A percentile compares a stretch with the other conserved stretches of the same genome.
Conservation (phyloP, 1,140 invertebrate species). For the Drosophila seguyi region DNA sequence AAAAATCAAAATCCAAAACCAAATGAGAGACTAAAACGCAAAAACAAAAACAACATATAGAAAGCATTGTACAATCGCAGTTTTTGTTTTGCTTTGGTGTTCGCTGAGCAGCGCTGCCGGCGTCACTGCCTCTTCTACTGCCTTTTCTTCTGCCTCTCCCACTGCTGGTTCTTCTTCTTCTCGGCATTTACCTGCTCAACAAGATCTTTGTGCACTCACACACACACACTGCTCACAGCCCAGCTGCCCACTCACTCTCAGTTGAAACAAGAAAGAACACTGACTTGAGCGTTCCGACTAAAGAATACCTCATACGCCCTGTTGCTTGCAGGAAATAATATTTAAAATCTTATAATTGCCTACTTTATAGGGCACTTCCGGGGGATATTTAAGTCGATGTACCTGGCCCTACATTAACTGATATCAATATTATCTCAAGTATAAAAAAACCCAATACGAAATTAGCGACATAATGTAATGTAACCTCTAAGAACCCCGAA, state of each 20-base stretch:
- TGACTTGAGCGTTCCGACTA: neutral
- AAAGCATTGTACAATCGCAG: slow-evolving; percentile 62
- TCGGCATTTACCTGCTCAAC: slow-evolving; percentile 71
- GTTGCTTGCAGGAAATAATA: neutral
- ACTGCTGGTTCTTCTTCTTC: slow-evolving; percentile 32
- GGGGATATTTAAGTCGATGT: neutral
- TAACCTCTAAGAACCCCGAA: too few species aligned
- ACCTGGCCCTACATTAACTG: too few species aligned
- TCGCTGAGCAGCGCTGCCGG: slow-evolving; percentile 62
- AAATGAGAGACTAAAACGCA: slow-evolving; percentile 12
- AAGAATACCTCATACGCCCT: neutral
- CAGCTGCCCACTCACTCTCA: slow-evolving; percentile 61
- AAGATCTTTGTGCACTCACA: slow-evolving; percentile 74
- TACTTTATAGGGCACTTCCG: neutral
- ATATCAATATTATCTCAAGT: too few species aligned
- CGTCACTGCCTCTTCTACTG: slow-evolving; percentile 31
- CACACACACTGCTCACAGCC: slow-evolving; percentile 24
- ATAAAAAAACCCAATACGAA: too few species aligned
- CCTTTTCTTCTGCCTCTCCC: slow-evolving; percentile 15
- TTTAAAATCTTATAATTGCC: neutral
- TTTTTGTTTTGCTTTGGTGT: slow-evolving; percentile 80
- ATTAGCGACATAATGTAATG: too few species aligned
- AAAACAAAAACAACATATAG: slow-evolving; percentile 41
- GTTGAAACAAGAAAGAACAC: slow-evolving; percentile 20
- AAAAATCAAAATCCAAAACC: slow-evolving; percentile 35